phyloP scores from a whole-genome alignment of 2,888 invertebrate genomes.

The Pardosa pseudoannulata region DNA sequence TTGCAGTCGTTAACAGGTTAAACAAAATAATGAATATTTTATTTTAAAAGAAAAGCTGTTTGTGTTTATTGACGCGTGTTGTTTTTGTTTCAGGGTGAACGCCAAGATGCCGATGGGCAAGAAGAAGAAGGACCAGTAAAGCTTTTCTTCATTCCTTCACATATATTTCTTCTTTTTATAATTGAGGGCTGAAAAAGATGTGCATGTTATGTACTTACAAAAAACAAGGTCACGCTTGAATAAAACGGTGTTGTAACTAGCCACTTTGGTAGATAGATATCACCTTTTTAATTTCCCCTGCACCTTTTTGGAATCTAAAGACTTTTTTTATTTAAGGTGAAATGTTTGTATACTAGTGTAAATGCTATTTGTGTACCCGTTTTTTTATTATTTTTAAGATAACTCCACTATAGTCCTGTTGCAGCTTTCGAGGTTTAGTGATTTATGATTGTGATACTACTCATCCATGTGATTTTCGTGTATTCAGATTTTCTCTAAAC shows the following conservation, averaged over 20 bases:
- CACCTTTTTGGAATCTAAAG: constrained; percentile 37
- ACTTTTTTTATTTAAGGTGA: constrained; percentile 56
- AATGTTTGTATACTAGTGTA: constrained; percentile 63
- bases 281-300: constrained; percentile 51
- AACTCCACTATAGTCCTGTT: constrained; percentile 34
- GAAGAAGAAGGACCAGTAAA: constrained; percentile 70
- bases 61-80: too few relatives aligned
- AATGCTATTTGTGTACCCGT: constrained; percentile 57
- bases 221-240: constrained; percentile 58
- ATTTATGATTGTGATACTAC: constrained; percentile 71
- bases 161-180: constrained; percentile 67
- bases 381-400: constrained; percentile 45
- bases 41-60: too few relatives aligned
- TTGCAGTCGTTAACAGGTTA: too few relatives aligned
- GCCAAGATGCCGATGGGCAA: constrained; percentile 68
- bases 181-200: constrained; percentile 59
- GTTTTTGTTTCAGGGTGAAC: constrained; percentile 63
- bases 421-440: constrained; percentile 64
- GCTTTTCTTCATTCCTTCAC: constrained; percentile 55
- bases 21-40: too few relatives aligned
- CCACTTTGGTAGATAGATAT: constrained; percentile 66
- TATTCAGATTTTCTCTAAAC: constrained; percentile 46
- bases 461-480: constrained; percentile 66
- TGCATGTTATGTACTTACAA: constrained; percentile 68
- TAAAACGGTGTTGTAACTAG: constrained; percentile 70